These are phyloP conservation scores for Conops quadrifasciatus DNA, from an alignment of 2,888 invertebrate species.

Conservation along the genomic window DNA sequence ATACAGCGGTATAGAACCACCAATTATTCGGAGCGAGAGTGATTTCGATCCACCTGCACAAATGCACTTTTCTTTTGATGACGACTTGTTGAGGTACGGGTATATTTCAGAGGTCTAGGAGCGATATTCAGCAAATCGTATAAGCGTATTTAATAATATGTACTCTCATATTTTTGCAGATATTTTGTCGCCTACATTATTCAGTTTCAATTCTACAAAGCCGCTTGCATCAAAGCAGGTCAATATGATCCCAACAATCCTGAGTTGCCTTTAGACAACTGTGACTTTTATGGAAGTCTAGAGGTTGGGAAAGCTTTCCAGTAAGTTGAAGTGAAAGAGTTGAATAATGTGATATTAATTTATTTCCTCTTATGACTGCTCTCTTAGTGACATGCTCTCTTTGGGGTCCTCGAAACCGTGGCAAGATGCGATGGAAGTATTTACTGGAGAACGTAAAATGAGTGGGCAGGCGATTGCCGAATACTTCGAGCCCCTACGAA, in stretches of 20 bases:
- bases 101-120: constrained; percentile 49
- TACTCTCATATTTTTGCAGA: neutral
- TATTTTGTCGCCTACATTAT: constrained; percentile 55
- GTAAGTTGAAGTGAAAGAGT: neutral
- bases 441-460: constrained; percentile 81
- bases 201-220: constrained; percentile 79
- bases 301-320: neutral
- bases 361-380: neutral
- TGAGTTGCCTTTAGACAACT: neutral
- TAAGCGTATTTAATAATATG: too few species aligned
- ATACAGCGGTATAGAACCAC: constrained; percentile 75
- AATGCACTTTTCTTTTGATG: constrained; percentile 77
- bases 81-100: constrained; percentile 77
- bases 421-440: constrained; percentile 83
- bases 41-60: constrained; percentile 83
- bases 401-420: constrained; percentile 80
- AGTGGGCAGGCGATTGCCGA: constrained; percentile 79
- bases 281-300: constrained; percentile 1
- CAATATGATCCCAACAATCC: constrained; percentile 71
- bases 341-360: constrained; percentile 38
- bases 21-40: constrained; percentile 71
- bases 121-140: neutral
- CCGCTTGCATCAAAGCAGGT: constrained; percentile 75
- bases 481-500: constrained; percentile 80
- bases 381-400: constrained; percentile 74